Evolutionary conservation across 2,113 vertebrate genomes (phyloP), one percentile per base, ranked within the genome.

Genomic region (Brachyhypopomus gauderio): DNA sequence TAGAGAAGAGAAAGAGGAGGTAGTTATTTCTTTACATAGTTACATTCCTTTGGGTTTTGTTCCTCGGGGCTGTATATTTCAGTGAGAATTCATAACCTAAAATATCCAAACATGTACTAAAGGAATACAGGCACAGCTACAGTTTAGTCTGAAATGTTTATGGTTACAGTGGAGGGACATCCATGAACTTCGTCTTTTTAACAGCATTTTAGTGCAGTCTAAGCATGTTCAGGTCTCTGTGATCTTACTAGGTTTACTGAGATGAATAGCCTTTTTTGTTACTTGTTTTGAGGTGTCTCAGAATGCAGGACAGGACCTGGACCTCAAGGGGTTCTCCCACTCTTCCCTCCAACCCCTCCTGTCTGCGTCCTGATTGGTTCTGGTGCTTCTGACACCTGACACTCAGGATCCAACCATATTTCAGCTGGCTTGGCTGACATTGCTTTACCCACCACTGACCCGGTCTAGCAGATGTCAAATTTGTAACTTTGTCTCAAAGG

Each of bases 341-440:
- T 67, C 75, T 20, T 17, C 75, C 86, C 81, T 23, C 45, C 77
- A 81, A 70, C 56, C 27, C 74, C 81, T 88, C 84, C 84, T 89
- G 86, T 89, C 87, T 85, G 83, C 71, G 30, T 78, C 70, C 80
- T 84, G 20, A 84, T 85, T 87, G 85, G 62, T 75, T 87, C 88
- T 84, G 74, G 82, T 85, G 85, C 83, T 82, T 86, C 80, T 20
- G 25, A 6, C 41, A 9, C 30, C 30, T 30, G 30, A 2, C 30
- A 30, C 30, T 30, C 30, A 30, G 30, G 30, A 30, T 30, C 30
- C 30, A 30, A 30, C 2, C 30, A 30, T 30, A 30, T 30, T 30
- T 30, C 30, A 30, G 30, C 30, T 30, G 30, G 30, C 30, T 30
- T 30, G 30, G 30, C 30, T 30, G 30, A 30, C 30, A 30, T 30